A percentile compares a stretch with the other conserved stretches of the same genome.
phyloP scores from a whole-genome alignment of 2,113 vertebrate genomes.

The Notarius quadriscutis region DNA sequence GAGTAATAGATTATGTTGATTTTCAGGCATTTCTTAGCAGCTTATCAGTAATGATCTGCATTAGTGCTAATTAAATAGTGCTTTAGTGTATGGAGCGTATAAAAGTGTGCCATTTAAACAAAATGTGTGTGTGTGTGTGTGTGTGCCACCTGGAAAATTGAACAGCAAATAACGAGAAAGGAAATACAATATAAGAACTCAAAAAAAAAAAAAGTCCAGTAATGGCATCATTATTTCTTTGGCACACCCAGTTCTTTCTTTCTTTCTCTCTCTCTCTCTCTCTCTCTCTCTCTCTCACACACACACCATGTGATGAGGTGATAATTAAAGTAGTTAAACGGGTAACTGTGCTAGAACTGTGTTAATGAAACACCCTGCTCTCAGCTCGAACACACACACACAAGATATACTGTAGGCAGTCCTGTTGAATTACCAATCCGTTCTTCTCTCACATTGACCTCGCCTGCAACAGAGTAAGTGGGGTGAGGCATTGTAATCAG shows the following conservation, averaged over 20 bases:
- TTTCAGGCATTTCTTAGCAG: not conserved
- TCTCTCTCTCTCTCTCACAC: conserved; percentile 20
- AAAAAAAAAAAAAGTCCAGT: not conserved
- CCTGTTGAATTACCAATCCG: not conserved
- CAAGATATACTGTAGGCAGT: not conserved
- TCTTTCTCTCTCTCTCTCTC: not conserved
- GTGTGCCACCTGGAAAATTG: conserved; percentile 6
- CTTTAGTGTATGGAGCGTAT: not conserved
- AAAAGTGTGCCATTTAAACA: not conserved
- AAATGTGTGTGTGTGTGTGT: not conserved
- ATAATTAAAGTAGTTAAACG: conserved; percentile 49
- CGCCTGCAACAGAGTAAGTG: no score
- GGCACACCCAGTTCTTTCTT: not conserved
- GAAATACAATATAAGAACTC: not conserved
- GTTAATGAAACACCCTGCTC: conserved; percentile 45
- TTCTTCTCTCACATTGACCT: not conserved
- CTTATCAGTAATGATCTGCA: conserved; percentile 5
- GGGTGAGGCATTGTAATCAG: no score
- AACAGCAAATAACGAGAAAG: conserved; percentile 26
- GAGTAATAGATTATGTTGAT: not conserved
- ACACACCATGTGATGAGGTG: conserved; percentile 31
- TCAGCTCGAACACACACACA: not conserved
- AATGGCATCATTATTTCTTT: not conserved
- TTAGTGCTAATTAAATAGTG: not conserved
- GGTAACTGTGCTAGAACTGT: conserved; percentile 32